Evolutionary conservation across 2,113 vertebrate genomes (phyloP), one percentile per base, ranked within the genome.

Genomic region (Podilymbus podiceps): DNA sequence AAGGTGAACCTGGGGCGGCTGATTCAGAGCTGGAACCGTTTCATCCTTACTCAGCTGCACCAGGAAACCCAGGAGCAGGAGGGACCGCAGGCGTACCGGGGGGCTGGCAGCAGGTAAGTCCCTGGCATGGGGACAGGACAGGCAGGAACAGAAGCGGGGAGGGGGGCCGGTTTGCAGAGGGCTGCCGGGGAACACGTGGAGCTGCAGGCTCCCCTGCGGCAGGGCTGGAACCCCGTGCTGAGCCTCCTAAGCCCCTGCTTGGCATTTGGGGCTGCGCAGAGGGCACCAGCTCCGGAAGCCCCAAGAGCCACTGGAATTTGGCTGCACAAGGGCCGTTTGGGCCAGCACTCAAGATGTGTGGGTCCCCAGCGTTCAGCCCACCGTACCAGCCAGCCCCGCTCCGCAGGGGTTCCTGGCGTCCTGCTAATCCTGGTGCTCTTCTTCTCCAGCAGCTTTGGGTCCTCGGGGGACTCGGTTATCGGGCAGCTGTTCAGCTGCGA

Each of bases 11-110:
- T 99, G 30, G 99, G 99, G 6, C 97, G 99, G 38, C 98, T 99
- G 38, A 99, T 99, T 91, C 99, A 99, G 97, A 99, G 99, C 97
- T 99, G 99, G 99, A 99, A 99, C 94, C 98, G 99, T 23, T 99
- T 99, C 97, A 99, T 99, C 96, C 98, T 99, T 31, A 99, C 99
- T 1, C 99, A 99, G 87, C 98, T 99, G 40, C 99, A 99, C 97
- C 99, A 99, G 97, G 99, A 99, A 89, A 99, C 99, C 5, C 99
- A 99, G 97, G 99, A 99, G 96, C 98, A 99, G 95, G 99, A 99
- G 97, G 99, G 98, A 12, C 99, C 99, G 0, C 99, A 99, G 97
- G 99, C 99, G 3, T 99, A 99, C 87, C 97, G 99, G 9, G 99
- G 99, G 8, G 98, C 98, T 90, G 99, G 99, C 95, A 97, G 97